Conservation (phyloP, 2,888 invertebrate genomes). For the Caenorhabditis sp. region DNA sequence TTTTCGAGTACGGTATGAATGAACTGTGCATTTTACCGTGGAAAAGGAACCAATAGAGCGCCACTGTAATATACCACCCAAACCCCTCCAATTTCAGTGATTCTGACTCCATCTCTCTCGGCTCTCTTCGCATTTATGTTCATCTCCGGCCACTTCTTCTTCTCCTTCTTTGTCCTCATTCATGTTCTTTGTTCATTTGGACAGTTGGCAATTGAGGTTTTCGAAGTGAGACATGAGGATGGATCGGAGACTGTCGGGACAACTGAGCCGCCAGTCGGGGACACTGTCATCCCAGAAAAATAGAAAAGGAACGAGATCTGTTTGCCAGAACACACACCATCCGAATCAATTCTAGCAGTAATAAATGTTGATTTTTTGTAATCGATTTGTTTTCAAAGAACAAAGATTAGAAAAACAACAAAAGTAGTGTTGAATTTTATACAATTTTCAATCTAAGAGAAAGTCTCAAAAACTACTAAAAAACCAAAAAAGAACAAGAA, state of each 20-base stretch:
- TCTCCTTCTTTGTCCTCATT: constrained; percentile 57
- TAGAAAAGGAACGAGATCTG: too few relatives aligned
- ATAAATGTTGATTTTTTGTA: not conserved
- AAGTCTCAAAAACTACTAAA: not conserved
- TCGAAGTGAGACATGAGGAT: constrained; percentile 41
- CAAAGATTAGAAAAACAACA: too few relatives aligned
- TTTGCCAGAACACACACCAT: not conserved
- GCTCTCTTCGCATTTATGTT: constrained; percentile 49
- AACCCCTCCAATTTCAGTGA: constrained; percentile 36
- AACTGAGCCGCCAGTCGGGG: not conserved
- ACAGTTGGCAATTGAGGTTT: constrained; percentile 55
- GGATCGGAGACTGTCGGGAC: not conserved
- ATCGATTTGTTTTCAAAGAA: not conserved
- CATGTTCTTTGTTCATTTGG: constrained; percentile 43
- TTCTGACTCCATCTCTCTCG: constrained; percentile 27
- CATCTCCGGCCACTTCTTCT: constrained; percentile 48
- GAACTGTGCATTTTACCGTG: too few relatives aligned
- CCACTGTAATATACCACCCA: too few relatives aligned
- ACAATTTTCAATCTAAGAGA: too few relatives aligned
- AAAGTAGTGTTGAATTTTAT: too few relatives aligned
- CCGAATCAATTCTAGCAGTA: not conserved
- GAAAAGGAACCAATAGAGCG: too few relatives aligned
- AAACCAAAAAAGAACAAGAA: not conserved
- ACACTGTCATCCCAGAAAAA: not conserved
- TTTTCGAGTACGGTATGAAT: too few relatives aligned